Percentiles rank a stretch among this genome's conserved stretches.
Evolutionary conservation across 2,113 vertebrate genomes (phyloP).

Genomic region (Tyto alba): DNA sequence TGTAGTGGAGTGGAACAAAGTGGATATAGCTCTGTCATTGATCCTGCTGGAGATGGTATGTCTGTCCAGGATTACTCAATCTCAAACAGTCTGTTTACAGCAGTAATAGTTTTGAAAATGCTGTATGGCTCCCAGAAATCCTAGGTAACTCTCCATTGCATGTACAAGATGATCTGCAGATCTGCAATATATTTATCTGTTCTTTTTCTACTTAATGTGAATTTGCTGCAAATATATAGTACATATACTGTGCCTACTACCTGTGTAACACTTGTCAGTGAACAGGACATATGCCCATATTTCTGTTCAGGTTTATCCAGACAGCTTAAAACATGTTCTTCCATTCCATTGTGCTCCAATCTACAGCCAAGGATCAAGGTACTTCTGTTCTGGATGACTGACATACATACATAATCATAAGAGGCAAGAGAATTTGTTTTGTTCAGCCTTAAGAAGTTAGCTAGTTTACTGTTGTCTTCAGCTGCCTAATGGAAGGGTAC

Average conservation of each 20-base stretch:
- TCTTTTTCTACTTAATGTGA: not conserved
- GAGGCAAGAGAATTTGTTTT: not conserved
- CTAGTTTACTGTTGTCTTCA: not conserved
- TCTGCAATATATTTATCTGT: not conserved
- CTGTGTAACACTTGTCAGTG: not conserved
- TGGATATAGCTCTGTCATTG: not conserved
- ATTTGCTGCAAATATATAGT: not conserved
- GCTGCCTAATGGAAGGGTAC: not conserved
- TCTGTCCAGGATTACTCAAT: not conserved
- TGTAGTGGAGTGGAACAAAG: not conserved
- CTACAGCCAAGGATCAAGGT: not conserved
- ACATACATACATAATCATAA: not conserved
- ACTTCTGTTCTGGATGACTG: not conserved
- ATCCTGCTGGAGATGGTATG: not conserved
- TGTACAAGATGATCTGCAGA: not conserved
- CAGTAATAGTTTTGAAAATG: not conserved
- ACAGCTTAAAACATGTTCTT: not conserved
- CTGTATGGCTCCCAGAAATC: not conserved
- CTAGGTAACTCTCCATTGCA: not conserved
- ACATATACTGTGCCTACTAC: not conserved
- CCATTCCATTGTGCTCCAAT: not conserved
- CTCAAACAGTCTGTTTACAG: not conserved
- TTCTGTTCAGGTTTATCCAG: not conserved
- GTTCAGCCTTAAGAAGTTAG: not conserved
- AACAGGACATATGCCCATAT: fast-evolving